Conservation (phyloP, 2,797 vertebrate species). For the Diglossa cyanea region DNA sequence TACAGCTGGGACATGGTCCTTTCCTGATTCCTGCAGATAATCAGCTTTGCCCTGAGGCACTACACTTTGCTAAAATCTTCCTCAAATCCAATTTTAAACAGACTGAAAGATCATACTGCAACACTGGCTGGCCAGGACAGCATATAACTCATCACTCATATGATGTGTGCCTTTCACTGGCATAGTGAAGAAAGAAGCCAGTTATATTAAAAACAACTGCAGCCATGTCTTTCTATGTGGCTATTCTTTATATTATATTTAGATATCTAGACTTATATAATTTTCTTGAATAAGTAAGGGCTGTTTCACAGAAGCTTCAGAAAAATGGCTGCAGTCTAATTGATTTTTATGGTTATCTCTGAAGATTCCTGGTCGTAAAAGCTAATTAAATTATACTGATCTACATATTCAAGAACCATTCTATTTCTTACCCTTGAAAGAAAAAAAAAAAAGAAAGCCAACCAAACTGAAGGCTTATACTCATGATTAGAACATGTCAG, state of each 20-base stretch:
- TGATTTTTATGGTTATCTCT: slow-evolving; percentile 69
- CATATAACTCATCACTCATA: neutral
- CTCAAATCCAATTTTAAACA: slow-evolving; percentile 27
- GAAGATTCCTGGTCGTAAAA: slow-evolving; percentile 71
- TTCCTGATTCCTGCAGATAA: neutral
- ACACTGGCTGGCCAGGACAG: neutral
- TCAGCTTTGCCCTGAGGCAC: neutral
- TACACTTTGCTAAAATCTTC: neutral
- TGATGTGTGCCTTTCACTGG: neutral
- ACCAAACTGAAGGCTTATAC: neutral
- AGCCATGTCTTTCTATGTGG: neutral
- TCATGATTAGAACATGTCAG: neutral
- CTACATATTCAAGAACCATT: slow-evolving; percentile 69
- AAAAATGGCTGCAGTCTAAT: slow-evolving; percentile 67
- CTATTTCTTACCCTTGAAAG: slow-evolving; percentile 24
- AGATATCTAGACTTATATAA: neutral
- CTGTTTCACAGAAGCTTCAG: slow-evolving; percentile 51
- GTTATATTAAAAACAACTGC: neutral
- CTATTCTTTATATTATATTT: neutral
- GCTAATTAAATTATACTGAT: slow-evolving; percentile 77
- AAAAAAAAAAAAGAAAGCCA: neutral
- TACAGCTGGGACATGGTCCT: slow-evolving; percentile 1
- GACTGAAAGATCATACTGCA: neutral
- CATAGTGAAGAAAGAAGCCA: neutral
- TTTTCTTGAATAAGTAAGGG: slow-evolving; percentile 33